Percentiles rank a stretch among this genome's conserved stretches.
These are phyloP conservation scores for Microlaimidae sp. DNA, from an alignment of 2,888 invertebrate genomes.

Conservation along the genomic window DNA sequence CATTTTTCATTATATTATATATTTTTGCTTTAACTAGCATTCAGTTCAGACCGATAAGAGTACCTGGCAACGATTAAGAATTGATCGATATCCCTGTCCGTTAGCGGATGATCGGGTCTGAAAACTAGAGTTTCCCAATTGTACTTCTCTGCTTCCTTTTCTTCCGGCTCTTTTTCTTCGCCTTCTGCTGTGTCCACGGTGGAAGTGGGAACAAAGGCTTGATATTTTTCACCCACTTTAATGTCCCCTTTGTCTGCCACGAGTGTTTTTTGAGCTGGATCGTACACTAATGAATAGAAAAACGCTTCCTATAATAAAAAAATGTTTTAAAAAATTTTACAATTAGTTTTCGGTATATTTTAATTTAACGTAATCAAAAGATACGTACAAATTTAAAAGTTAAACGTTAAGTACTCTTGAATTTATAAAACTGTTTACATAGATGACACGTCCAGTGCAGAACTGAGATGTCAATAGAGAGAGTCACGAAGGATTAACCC, in stretches of 20 bases:
- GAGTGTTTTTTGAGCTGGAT: slow-evolving; percentile 94
- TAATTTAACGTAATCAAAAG: too few relatives aligned
- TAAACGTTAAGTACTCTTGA: too few relatives aligned
- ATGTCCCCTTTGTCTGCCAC: slow-evolving; percentile 89
- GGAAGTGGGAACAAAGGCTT: slow-evolving; percentile 79
- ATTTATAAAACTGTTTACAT: too few relatives aligned
- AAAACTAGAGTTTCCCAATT: slow-evolving; percentile 65
- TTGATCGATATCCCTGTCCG: slow-evolving; percentile 93
- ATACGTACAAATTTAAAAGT: too few relatives aligned
- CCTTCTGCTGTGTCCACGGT: too few relatives aligned
- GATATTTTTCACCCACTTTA: slow-evolving; percentile 75
- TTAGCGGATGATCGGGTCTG: slow-evolving; percentile 75
- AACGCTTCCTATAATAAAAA: slow-evolving; percentile 68
- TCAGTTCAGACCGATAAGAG: too few relatives aligned
- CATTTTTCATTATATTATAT: too few relatives aligned
- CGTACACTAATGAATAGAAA: slow-evolving; percentile 98
- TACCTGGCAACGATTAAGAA: slow-evolving; percentile 63
- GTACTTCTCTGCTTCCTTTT: slow-evolving; percentile 2
- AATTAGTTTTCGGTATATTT: too few relatives aligned
- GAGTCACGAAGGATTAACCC: too few relatives aligned
- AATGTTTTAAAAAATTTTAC: too few relatives aligned
- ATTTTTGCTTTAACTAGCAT: neutral
- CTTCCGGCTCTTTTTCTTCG: slow-evolving; percentile 16
- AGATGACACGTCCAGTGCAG: too few relatives aligned
- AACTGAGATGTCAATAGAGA: too few relatives aligned